These are phyloP conservation scores for Bathynomus jamesi DNA, from an alignment of 1,140 invertebrate genomes.

Conservation along the genomic window DNA sequence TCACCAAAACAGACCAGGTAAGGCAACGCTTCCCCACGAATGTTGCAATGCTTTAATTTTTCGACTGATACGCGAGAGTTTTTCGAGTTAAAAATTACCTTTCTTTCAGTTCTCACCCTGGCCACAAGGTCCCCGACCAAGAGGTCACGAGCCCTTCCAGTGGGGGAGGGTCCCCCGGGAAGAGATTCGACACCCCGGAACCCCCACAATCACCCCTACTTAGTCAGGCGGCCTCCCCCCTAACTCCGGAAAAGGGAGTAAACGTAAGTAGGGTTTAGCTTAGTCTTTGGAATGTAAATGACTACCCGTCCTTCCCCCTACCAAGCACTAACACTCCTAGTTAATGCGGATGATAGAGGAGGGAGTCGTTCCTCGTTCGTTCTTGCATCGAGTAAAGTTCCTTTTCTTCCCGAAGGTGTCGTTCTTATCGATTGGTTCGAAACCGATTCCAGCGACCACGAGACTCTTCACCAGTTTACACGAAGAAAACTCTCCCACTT, in stretches of 20 bases:
- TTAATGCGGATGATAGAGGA: too few species aligned
- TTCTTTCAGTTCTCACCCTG: neutral
- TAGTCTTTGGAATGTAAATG: too few species aligned
- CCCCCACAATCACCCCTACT: constrained; percentile 27
- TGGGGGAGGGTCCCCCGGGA: neutral
- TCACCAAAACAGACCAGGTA: too few species aligned
- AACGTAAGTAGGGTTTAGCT: constrained; percentile 29
- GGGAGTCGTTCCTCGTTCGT: too few species aligned
- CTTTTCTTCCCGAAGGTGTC: constrained; percentile 42
- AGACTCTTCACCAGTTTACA: constrained; percentile 3
- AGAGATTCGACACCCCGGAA: constrained; percentile 6
- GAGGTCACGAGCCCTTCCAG: neutral
- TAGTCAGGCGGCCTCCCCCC: constrained; percentile 26
- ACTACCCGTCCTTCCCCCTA: too few species aligned
- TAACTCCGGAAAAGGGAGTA: constrained; percentile 25
- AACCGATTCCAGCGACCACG: neutral
- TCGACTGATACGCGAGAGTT: too few species aligned
- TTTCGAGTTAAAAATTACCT: too few species aligned
- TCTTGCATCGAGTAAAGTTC: neutral
- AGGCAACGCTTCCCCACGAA: too few species aligned
- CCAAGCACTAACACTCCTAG: too few species aligned
- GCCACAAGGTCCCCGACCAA: neutral
- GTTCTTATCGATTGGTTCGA: constrained; percentile 35
- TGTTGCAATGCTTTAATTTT: too few species aligned
- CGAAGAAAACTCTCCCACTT: neutral